These are phyloP conservation scores for Melipona beecheii DNA, from an alignment of 2,888 invertebrate genomes.

Conservation along the genomic window DNA sequence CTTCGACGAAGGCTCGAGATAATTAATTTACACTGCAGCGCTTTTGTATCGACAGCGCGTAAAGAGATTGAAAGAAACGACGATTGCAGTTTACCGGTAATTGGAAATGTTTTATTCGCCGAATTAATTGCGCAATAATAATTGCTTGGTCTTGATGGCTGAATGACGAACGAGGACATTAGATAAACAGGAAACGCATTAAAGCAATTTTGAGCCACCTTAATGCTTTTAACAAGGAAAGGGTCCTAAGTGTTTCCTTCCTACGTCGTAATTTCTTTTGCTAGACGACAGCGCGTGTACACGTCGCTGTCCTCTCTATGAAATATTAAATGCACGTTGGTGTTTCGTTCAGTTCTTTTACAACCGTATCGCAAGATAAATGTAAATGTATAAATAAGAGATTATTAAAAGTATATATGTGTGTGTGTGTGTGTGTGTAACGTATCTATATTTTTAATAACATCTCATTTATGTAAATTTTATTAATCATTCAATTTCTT, in stretches of 20 bases:
- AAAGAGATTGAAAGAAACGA: neutral
- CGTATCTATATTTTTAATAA: no score
- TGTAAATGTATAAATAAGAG: no score
- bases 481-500: no score
- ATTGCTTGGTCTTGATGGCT: neutral
- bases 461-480: no score
- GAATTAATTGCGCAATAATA: neutral
- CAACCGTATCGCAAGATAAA: no score
- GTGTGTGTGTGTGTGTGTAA: no score
- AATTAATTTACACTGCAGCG: neutral
- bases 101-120: no score
- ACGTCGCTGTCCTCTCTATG: no score
- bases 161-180: neutral
- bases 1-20: no score
- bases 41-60: neutral
- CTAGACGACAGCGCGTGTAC: neutral
- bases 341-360: no score
- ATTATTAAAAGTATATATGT: no score
- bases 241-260: constrained; percentile 14
- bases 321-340: neutral
- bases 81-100: neutral
- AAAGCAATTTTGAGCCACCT: constrained; percentile 9
- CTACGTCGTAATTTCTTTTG: constrained; percentile 1
- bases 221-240: constrained; percentile 19
- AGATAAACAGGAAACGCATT: constrained; percentile 20